A percentile compares a stretch with the other conserved stretches of the same genome.
Conservation (phyloP, 2,797 vertebrate species). For the Neosalanx taihuensis region DNA sequence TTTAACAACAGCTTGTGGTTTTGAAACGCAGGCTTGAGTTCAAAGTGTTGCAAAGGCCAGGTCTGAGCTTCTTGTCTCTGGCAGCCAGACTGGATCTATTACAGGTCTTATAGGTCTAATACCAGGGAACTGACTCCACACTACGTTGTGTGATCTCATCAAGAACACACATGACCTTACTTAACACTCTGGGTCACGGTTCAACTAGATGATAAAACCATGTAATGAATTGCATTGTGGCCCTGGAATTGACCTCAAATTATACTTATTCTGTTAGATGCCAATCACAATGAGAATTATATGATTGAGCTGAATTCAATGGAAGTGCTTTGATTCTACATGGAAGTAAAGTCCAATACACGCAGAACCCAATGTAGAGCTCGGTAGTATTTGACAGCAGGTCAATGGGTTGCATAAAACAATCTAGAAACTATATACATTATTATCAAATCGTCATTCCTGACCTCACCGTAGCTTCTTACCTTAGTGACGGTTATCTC, state of each 20-base stretch:
- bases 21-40: conserved; percentile 29
- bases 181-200: conserved; percentile 27
- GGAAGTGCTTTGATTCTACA: not conserved
- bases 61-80: conserved; percentile 16
- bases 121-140: conserved; percentile 17
- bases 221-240: not conserved
- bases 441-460: no score
- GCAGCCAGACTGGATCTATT: conserved; percentile 30
- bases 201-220: not conserved
- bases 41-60: conserved; percentile 27
- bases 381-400: no score
- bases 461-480: conserved; percentile 32
- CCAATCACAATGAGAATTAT: not conserved
- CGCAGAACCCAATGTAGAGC: not conserved
- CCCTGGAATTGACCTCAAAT: not conserved
- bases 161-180: conserved; percentile 27
- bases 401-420: no score
- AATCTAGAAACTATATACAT: no score
- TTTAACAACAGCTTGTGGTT: conserved; percentile 18
- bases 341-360: not conserved
- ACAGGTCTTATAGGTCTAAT: conserved; percentile 35
- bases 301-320: not conserved
- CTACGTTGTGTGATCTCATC: conserved; percentile 24
- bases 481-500: conserved; percentile 95
- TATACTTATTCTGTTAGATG: not conserved